These are phyloP conservation scores for Drosophila sechellia DNA, from an alignment of 1,140 invertebrate species.

Conservation along the genomic window DNA sequence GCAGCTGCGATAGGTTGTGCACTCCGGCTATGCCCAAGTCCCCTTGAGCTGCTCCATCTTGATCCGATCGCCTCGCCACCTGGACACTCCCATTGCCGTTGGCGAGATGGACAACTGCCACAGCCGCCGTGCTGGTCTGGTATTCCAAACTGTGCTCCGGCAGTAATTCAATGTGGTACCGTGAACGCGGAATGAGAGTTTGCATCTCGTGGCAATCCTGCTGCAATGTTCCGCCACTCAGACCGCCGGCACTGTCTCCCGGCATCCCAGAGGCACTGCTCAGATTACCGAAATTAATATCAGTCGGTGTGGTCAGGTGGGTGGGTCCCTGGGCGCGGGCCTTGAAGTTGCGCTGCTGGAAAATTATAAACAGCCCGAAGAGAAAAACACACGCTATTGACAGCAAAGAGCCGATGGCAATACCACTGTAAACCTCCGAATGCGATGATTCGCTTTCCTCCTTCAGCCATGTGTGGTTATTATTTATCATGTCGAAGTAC, in stretches of 20 bases:
- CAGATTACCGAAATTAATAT: slow-evolving; percentile 76
- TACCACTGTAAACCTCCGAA: slow-evolving; percentile 73
- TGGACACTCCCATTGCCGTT: slow-evolving; percentile 69
- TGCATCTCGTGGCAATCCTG: slow-evolving; percentile 84
- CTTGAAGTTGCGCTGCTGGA: slow-evolving; percentile 74
- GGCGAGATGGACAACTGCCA: slow-evolving; percentile 52
- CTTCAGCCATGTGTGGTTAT: slow-evolving; percentile 49
- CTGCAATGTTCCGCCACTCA: slow-evolving; percentile 73
- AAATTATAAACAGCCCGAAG: slow-evolving; percentile 76
- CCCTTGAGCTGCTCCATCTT: slow-evolving; percentile 41
- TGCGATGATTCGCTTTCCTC: slow-evolving; percentile 32
- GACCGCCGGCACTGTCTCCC: slow-evolving; percentile 71
- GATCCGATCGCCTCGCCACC: slow-evolving; percentile 28
- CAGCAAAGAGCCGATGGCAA: slow-evolving; percentile 75
- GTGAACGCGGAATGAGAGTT: slow-evolving; percentile 76
- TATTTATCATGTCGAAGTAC: slow-evolving; percentile 70
- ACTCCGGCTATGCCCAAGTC: slow-evolving; percentile 68
- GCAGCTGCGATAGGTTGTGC: slow-evolving; percentile 73
- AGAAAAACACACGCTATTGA: slow-evolving; percentile 67
- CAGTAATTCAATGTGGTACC: slow-evolving; percentile 70
- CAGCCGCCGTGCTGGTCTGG: slow-evolving; percentile 64
- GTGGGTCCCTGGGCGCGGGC: slow-evolving; percentile 71
- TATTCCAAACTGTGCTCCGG: slow-evolving; percentile 67
- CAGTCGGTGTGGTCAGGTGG: slow-evolving; percentile 74
- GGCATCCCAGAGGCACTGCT: slow-evolving; percentile 74